Conservation (phyloP, 1,140 invertebrate genomes). For the Anoplophora glabripennis region DNA sequence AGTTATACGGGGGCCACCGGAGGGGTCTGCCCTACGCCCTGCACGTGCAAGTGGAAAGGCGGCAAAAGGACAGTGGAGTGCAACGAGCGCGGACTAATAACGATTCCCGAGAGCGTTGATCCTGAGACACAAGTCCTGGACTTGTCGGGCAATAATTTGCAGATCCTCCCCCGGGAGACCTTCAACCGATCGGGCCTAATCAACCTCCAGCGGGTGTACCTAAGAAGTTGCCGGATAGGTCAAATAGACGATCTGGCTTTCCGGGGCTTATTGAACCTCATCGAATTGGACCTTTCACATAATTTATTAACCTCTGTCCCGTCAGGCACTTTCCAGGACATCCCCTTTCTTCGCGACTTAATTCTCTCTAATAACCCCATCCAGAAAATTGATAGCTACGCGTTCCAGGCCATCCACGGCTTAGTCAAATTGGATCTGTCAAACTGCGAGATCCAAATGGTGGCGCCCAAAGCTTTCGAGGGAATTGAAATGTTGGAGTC, state of each 20-base stretch:
- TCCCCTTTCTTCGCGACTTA: conserved; percentile 77
- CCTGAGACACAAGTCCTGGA: conserved; percentile 87
- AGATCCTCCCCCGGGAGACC: conserved; percentile 73
- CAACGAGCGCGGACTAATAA: conserved; percentile 72
- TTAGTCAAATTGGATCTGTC: conserved; percentile 83
- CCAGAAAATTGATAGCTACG: conserved; percentile 68
- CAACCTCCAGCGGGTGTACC: conserved; percentile 82
- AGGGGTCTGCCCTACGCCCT: conserved; percentile 70
- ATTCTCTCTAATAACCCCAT: conserved; percentile 78
- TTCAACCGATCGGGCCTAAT: conserved; percentile 76
- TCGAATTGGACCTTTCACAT: conserved; percentile 82
- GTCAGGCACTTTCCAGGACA: conserved; percentile 70
- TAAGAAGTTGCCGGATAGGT: conserved; percentile 76
- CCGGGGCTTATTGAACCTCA: conserved; percentile 78
- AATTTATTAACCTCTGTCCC: conserved; percentile 78
- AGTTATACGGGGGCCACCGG: conserved; percentile 24
- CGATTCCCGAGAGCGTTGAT: conserved; percentile 78
- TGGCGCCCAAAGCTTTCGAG: conserved; percentile 74
- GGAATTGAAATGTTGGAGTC: conserved; percentile 74
- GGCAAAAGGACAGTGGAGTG: conserved; percentile 90
- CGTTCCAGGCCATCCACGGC: conserved; percentile 71
- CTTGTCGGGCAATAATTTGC: conserved; percentile 81
- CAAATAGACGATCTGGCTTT: conserved; percentile 82
- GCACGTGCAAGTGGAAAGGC: conserved; percentile 88
- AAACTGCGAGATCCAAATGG: conserved; percentile 71